phyloP scores from a whole-genome alignment of 2,888 invertebrate genomes.

The Melolontha melolontha region DNA sequence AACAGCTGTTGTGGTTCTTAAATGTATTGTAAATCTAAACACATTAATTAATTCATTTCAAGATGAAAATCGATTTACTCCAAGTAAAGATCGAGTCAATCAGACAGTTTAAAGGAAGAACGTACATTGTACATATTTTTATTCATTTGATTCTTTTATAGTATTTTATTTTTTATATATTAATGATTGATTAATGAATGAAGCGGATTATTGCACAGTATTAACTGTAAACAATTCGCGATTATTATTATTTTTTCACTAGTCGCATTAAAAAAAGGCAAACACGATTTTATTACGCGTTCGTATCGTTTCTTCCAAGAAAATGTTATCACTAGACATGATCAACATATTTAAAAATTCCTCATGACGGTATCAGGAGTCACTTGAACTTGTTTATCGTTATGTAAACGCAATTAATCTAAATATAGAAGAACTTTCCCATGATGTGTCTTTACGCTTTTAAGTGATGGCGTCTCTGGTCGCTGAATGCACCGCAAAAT shows the following conservation, averaged over 20 bases:
- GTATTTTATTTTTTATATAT: no score
- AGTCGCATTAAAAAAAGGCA: neutral
- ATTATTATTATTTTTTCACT: slow-evolving; percentile 2
- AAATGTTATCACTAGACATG: neutral
- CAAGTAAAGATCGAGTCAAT: no score
- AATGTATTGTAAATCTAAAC: no score
- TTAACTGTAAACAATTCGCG: slow-evolving; percentile 15
- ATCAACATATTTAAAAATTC: slow-evolving; percentile 21
- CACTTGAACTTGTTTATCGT: slow-evolving; percentile 36
- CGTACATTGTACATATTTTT: no score
- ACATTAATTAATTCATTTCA: no score
- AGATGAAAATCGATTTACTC: no score
- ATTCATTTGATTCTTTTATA: no score
- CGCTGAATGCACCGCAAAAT: no score
- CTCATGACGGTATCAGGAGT: slow-evolving; percentile 14
- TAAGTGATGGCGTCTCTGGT: neutral
- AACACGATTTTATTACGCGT: slow-evolving; percentile 2
- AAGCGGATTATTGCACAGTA: no score
- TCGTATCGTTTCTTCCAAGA: slow-evolving; percentile 12
- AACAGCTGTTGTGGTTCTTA: no score
- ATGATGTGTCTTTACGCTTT: slow-evolving; percentile 14
- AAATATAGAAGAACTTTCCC: slow-evolving; percentile 32
- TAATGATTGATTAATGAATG: no score
- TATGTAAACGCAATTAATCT: slow-evolving; percentile 32
- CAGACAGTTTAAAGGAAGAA: no score